Conservation (phyloP, 2,888 invertebrate genomes). For the Thecophora atra region DNA sequence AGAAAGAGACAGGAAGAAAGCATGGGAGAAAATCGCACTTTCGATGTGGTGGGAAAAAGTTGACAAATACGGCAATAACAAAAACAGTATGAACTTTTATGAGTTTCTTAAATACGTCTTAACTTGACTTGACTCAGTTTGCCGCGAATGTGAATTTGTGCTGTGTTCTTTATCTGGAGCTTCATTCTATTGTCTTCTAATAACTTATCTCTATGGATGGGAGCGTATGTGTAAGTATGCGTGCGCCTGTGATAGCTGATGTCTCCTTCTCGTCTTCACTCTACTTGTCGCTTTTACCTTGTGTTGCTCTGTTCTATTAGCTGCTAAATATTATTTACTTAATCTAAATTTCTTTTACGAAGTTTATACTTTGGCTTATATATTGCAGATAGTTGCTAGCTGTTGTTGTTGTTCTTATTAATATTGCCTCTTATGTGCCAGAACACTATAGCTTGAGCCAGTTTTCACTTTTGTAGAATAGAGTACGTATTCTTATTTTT, state of each 20-base stretch:
- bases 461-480: conserved; percentile 2
- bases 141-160: background rate
- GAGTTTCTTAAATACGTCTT: conserved; percentile 28
- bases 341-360: conserved; percentile 12
- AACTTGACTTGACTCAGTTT: conserved; percentile 31
- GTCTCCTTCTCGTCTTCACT: too few species aligned
- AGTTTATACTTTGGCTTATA: conserved; percentile 2
- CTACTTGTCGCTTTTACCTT: background rate
- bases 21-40: background rate
- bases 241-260: background rate
- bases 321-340: conserved; percentile 25
- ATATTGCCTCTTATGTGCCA: background rate
- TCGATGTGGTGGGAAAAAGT: background rate
- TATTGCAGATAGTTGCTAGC: background rate
- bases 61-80: background rate
- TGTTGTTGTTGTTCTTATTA: background rate
- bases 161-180: background rate
- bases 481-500: too few species aligned
- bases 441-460: background rate
- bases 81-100: background rate
- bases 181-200: background rate
- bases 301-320: conserved; percentile 5
- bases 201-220: background rate
- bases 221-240: background rate
- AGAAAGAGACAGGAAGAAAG: background rate